Conservation (phyloP, 2,113 vertebrate species). For the Athene noctua region DNA sequence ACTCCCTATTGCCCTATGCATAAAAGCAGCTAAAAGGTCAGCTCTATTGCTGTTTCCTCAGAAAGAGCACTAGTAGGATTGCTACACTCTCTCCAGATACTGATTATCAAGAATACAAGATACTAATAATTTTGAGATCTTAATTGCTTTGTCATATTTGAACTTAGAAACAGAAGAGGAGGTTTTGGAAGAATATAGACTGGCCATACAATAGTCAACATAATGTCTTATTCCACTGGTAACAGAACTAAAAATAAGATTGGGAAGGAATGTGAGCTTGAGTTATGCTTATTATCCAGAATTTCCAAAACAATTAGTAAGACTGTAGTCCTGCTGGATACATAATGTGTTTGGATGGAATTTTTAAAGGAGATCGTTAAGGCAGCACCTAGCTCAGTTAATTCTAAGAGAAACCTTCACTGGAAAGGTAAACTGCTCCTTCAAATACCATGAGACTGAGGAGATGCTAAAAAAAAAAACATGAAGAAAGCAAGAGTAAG, state of each 20-base stretch:
- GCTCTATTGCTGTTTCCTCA: background rate
- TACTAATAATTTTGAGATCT: background rate
- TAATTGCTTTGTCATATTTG: background rate
- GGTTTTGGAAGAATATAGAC: background rate
- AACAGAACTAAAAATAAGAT: background rate
- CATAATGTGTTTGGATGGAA: background rate
- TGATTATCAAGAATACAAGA: background rate
- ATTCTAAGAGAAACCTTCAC: background rate
- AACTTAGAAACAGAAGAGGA: background rate
- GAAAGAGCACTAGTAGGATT: background rate
- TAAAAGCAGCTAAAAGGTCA: background rate
- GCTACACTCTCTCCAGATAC: background rate
- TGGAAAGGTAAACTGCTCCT: background rate
- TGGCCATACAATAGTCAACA: background rate
- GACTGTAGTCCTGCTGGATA: background rate
- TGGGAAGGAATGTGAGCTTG: background rate
- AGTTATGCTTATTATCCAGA: background rate
- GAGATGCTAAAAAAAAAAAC: background rate
- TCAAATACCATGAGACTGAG: background rate
- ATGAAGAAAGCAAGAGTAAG: background rate
- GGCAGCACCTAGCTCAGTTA: background rate
- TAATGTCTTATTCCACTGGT: background rate
- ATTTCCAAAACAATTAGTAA: background rate
- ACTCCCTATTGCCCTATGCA: background rate
- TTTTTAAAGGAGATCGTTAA: background rate